phyloP scores from a whole-genome alignment of 2,113 vertebrate species.

The Sorex fumeus region DNA sequence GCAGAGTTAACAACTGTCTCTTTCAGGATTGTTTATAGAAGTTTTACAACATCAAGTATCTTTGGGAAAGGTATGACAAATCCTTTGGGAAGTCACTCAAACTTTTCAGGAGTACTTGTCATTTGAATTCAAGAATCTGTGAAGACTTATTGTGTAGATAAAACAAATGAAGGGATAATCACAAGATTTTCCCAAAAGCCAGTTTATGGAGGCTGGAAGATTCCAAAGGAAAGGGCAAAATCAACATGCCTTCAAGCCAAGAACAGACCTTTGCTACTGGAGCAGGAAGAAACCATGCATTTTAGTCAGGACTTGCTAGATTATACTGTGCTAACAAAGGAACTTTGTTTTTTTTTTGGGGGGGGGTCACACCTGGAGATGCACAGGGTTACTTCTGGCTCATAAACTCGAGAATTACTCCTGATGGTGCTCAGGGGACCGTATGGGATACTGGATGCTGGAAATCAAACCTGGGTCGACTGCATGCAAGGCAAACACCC shows the following conservation, averaged over 20 bases:
- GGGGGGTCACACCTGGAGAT: too few species aligned
- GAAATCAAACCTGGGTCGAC: too few species aligned
- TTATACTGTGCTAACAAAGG: background rate
- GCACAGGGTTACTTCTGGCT: too few species aligned
- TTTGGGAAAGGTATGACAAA: background rate
- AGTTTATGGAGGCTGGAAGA: background rate
- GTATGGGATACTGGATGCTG: too few species aligned
- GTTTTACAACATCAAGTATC: background rate
- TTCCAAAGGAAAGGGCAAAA: background rate
- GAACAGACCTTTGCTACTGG: background rate
- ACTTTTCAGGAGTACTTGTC: background rate
- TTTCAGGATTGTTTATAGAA: background rate
- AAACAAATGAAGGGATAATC: background rate
- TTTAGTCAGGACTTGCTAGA: background rate
- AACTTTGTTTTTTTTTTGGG: too few species aligned
- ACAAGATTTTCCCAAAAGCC: background rate
- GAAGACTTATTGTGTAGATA: conserved; percentile 8
- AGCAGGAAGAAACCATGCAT: background rate
- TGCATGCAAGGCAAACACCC: too few species aligned
- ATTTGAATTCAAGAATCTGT: conserved; percentile 8
- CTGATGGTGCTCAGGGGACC: too few species aligned
- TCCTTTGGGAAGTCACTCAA: background rate
- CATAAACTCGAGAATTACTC: too few species aligned
- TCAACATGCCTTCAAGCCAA: background rate
- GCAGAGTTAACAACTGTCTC: background rate